phyloP scores from a whole-genome alignment of 2,797 vertebrate genomes.

The Denticeps clupeoides region DNA sequence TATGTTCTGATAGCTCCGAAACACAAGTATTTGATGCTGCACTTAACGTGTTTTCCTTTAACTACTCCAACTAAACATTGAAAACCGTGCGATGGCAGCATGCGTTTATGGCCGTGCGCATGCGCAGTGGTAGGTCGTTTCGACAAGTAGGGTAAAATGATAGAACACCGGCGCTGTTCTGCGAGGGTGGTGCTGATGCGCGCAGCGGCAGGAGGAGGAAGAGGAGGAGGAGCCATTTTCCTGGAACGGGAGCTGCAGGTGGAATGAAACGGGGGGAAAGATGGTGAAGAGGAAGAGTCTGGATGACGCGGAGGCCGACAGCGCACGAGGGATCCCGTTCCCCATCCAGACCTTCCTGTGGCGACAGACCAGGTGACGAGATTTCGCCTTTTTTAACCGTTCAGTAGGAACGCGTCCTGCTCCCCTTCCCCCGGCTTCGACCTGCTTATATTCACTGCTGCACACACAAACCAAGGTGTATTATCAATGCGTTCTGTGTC shows the following conservation, averaged over 20 bases:
- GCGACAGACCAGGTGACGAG: slow-evolving; percentile 89
- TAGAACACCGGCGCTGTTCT: too few species aligned
- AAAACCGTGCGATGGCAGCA: too few species aligned
- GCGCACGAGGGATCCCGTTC: slow-evolving; percentile 84
- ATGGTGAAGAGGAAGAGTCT: slow-evolving; percentile 99
- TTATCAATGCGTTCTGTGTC: slow-evolving; percentile 20
- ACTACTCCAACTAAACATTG: too few species aligned
- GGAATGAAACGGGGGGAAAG: slow-evolving; percentile 29
- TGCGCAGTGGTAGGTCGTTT: slow-evolving; percentile 43
- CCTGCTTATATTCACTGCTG: neutral
- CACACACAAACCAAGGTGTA: too few species aligned
- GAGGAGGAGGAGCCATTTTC: slow-evolving; percentile 22
- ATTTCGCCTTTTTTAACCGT: slow-evolving; percentile 46
- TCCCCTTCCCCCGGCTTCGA: too few species aligned
- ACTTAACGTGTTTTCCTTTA: too few species aligned
- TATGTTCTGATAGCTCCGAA: too few species aligned
- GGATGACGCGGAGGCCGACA: slow-evolving; percentile 85
- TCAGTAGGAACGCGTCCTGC: slow-evolving; percentile 30
- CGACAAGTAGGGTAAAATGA: slow-evolving; percentile 36
- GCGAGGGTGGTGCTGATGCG: too few species aligned
- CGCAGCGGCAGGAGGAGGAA: slow-evolving; percentile 38
- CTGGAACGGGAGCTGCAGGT: slow-evolving; percentile 2
- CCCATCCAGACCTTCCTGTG: slow-evolving; percentile 97
- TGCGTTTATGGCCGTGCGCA: too few species aligned
- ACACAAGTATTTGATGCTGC: too few species aligned